Evolutionary conservation across 2,797 vertebrate species (phyloP).

Genomic region (Onychomys arenicola): DNA sequence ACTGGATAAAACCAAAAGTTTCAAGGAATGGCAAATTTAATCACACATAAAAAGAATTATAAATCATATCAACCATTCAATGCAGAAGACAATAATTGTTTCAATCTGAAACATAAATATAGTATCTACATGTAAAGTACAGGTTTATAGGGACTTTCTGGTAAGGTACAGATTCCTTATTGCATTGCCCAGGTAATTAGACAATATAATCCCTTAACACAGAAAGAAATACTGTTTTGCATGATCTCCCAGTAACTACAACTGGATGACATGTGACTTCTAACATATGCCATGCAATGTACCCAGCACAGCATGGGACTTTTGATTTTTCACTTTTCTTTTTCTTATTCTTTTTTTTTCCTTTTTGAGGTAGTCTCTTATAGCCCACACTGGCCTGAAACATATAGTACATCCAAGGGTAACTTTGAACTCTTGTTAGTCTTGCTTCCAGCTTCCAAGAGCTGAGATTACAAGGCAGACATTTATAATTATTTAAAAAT

Average conservation of each 20-base stretch:
- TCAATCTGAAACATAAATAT: not conserved
- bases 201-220: not conserved
- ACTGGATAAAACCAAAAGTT: not conserved
- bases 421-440: not conserved
- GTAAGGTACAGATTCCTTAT: not conserved
- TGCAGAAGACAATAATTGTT: not conserved
- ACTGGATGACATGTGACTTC: not conserved
- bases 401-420: not conserved
- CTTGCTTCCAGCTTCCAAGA: not conserved
- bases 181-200: not conserved
- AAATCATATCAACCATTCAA: not conserved
- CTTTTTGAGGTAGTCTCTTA: not conserved
- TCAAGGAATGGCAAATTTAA: not conserved
- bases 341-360: not conserved
- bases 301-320: not conserved
- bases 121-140: not conserved
- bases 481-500: not conserved
- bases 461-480: not conserved
- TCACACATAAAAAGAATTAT: not conserved
- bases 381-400: not conserved
- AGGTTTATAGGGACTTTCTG: not conserved
- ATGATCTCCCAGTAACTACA: not conserved
- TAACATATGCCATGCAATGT: not conserved
- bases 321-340: not conserved
- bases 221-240: not conserved